Conservation (phyloP, 2,797 vertebrate genomes). For the Hirundo rustica region DNA sequence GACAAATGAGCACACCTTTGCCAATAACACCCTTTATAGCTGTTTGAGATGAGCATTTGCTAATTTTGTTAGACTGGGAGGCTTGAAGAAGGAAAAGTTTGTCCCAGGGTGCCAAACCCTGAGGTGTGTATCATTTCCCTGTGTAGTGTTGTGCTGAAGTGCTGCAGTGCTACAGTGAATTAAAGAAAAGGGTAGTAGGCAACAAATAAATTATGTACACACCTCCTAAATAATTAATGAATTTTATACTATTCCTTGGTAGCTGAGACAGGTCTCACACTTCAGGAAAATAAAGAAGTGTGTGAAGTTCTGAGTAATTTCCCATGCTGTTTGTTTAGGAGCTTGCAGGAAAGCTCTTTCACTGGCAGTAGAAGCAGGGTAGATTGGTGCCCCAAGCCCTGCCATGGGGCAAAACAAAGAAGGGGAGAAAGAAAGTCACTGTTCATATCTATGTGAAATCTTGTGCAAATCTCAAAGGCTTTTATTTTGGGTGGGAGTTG, state of each 20-base stretch:
- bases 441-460: background rate
- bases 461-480: background rate
- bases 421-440: background rate
- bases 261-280: background rate
- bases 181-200: background rate
- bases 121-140: background rate
- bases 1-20: background rate
- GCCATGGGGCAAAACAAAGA: background rate
- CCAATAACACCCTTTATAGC: background rate
- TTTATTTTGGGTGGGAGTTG: accelerated
- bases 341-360: background rate
- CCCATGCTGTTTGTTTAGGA: background rate
- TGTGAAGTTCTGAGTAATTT: background rate
- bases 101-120: background rate
- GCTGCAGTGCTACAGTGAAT: background rate
- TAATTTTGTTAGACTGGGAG: conserved; percentile 2
- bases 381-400: accelerated
- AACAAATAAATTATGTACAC: conserved; percentile 2
- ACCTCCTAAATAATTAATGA: conserved; percentile 1
- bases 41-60: background rate
- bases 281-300: background rate
- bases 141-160: background rate
- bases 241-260: background rate
- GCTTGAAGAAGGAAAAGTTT: background rate
- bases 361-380: background rate